These are phyloP conservation scores for Coendou prehensilis DNA, from an alignment of 2,797 vertebrate species.

Conservation along the genomic window DNA sequence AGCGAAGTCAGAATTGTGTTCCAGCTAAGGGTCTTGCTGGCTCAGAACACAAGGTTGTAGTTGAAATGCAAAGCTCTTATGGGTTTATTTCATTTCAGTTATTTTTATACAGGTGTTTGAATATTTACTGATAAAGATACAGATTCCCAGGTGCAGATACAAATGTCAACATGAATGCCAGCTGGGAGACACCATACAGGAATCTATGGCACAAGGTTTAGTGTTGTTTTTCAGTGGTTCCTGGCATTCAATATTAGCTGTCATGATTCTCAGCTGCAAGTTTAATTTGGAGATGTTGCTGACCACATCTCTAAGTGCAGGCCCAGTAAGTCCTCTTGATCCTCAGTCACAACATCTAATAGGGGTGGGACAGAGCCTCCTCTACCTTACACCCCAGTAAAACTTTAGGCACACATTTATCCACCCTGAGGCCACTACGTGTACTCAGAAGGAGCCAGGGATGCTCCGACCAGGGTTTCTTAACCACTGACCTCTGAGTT, in stretches of 20 bases:
- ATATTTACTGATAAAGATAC: neutral
- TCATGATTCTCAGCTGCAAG: neutral
- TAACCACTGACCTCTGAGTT: neutral
- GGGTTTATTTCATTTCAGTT: neutral
- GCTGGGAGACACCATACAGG: neutral
- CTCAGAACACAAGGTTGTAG: neutral
- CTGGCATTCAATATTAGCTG: neutral
- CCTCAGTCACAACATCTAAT: neutral
- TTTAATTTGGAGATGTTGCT: neutral
- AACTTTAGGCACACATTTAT: neutral
- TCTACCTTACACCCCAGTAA: fast-evolving
- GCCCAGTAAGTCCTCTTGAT: neutral
- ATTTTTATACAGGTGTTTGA: neutral
- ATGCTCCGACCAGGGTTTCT: neutral
- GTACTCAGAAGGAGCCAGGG: neutral
- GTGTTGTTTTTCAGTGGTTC: neutral
- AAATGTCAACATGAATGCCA: neutral
- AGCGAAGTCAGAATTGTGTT: neutral
- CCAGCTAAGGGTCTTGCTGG: neutral
- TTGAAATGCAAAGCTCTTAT: neutral
- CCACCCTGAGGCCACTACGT: neutral
- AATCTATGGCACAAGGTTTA: neutral
- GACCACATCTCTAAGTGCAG: neutral
- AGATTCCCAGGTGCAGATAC: neutral
- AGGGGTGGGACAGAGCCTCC: neutral